Evolutionary conservation across 2,888 invertebrate genomes (phyloP).

Genomic region (Lomographa bimaculata): DNA sequence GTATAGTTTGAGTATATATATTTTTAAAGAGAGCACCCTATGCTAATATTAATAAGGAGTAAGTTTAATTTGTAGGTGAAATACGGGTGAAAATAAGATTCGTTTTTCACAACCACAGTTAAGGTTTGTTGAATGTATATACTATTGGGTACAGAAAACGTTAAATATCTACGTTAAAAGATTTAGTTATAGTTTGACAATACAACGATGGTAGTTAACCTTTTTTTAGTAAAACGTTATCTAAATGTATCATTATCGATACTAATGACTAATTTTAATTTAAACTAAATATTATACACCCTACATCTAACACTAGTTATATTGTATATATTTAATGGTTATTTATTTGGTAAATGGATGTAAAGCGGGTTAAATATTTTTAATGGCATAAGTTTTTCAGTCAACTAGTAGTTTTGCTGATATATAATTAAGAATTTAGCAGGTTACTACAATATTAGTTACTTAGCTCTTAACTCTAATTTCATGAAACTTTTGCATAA

Average conservation of each 20-base stretch:
- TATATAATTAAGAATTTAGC: conserved; percentile 16
- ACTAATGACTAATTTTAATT: conserved; percentile 8
- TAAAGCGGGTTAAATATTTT: conserved; percentile 56
- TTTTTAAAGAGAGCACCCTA: conserved; percentile 49
- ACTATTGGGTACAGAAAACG: no score
- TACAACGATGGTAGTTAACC: no score
- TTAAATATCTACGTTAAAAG: no score
- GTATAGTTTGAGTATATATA: conserved; percentile 44
- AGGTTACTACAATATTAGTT: conserved; percentile 20
- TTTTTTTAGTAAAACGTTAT: no score
- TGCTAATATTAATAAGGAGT: conserved; percentile 37
- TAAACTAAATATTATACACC: conserved; percentile 10
- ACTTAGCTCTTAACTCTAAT: conserved; percentile 85
- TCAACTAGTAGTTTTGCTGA: conserved; percentile 53
- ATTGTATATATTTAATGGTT: conserved; percentile 14
- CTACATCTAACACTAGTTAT: conserved; percentile 36
- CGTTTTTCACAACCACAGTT: conserved; percentile 46
- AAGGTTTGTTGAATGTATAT: conserved; percentile 28
- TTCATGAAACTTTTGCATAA: conserved; percentile 86
- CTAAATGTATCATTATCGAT: no score
- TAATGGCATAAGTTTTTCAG: conserved; percentile 55
- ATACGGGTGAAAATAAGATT: conserved; percentile 38
- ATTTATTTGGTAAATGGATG: conserved; percentile 28
- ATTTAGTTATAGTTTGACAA: no score
- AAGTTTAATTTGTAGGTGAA: conserved; percentile 39